phyloP scores from a whole-genome alignment of 2,113 vertebrate genomes.

The Otis tarda region DNA sequence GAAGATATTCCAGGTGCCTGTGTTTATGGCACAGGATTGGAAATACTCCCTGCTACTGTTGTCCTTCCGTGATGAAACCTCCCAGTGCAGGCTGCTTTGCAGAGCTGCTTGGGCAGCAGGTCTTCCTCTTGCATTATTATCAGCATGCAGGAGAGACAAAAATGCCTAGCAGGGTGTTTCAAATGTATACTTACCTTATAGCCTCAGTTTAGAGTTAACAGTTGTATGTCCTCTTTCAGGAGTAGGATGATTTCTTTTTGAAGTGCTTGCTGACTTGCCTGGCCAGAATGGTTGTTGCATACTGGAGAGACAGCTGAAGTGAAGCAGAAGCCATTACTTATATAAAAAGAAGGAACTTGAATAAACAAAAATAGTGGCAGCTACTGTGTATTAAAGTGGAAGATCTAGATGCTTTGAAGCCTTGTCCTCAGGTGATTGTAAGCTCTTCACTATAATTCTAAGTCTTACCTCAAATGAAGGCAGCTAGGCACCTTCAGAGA shows the following conservation, averaged over 20 bases:
- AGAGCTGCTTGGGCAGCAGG: not conserved
- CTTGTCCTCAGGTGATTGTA: not conserved
- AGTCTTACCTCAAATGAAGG: not conserved
- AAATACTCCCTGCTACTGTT: not conserved
- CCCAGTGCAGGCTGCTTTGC: not conserved
- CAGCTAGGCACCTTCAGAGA: not conserved
- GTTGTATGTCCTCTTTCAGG: not conserved
- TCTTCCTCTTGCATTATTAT: not conserved
- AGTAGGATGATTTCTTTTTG: not conserved
- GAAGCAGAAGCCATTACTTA: constrained; percentile 47
- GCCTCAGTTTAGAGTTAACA: not conserved
- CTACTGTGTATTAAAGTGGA: not conserved
- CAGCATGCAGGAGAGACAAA: not conserved
- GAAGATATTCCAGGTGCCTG: not conserved
- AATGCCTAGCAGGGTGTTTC: not conserved
- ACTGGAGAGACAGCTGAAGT: constrained; percentile 17
- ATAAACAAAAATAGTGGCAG: not conserved
- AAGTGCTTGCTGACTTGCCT: not conserved
- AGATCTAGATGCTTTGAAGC: not conserved
- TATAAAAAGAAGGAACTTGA: constrained; percentile 4
- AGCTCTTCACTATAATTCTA: not conserved
- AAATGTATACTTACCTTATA: not conserved
- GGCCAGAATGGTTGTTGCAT: not conserved
- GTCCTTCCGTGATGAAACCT: not conserved
- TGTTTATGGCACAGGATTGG: not conserved